A percentile compares a stretch with the other conserved stretches of the same genome.
phyloP scores from a whole-genome alignment of 2,113 vertebrate genomes.

The Castor canadensis region DNA sequence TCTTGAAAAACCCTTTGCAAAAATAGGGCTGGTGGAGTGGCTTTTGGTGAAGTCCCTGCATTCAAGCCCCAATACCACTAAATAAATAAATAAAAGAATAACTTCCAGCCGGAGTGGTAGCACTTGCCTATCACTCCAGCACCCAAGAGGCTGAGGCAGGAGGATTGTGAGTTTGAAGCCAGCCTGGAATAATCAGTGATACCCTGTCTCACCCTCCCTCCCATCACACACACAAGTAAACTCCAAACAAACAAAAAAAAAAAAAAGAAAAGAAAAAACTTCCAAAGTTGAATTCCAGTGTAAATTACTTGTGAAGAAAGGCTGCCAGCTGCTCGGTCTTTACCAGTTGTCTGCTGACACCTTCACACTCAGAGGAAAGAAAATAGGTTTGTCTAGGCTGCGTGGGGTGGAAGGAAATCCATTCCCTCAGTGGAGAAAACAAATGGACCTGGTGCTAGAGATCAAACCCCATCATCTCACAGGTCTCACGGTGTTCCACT shows the following conservation, averaged over 20 bases:
- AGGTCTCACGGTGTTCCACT: neutral
- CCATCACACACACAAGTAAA: neutral
- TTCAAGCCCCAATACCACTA: no score
- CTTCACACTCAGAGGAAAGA: conserved; percentile 31
- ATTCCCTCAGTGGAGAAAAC: neutral
- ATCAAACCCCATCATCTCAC: neutral
- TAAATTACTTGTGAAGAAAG: neutral
- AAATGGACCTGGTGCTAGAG: neutral
- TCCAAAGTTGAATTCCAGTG: neutral
- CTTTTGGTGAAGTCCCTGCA: no score
- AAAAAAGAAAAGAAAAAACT: neutral
- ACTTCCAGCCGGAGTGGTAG: neutral
- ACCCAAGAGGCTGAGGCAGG: no score
- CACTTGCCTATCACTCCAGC: neutral
- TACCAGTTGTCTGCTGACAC: neutral
- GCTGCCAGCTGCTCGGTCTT: neutral
- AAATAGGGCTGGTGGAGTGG: no score
- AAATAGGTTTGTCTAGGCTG: neutral
- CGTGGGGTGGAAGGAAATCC: no score
- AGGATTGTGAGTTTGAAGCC: neutral
- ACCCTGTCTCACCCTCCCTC: neutral
- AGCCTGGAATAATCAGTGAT: neutral
- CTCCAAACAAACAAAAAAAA: neutral
- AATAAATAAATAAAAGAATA: no score
- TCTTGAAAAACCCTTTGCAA: no score